Base-by-base conservation (phyloP, 2,888 invertebrate genomes). In the Macaria notata region DNA sequence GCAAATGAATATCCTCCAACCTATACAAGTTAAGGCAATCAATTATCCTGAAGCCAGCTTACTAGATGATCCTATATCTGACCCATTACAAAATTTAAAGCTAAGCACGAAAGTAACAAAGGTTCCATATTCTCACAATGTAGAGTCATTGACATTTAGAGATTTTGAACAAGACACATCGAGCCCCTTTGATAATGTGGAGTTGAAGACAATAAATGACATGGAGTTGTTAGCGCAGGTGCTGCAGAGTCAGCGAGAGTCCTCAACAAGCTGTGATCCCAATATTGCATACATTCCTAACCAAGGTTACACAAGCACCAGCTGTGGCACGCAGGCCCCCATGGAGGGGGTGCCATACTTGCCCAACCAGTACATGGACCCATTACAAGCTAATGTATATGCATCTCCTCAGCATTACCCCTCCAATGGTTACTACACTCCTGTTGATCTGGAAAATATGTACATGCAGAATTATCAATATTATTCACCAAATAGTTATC, bases 121-220 rank as follows among this genome's bases (percentile, higher is more conserved):
- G 66, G 71, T 83, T 42, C 75, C 81, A 43, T 84, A 84, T 46
- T 82, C 80, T 64, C 76, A 71, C 55, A 90, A 91, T 67, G 78
- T 91, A 62, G 90, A 92, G 39, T 84, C 80, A 48, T 70, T 92
- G 62, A 92, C 91, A 30, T 90, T 93, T 76, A 95, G 95, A 63
- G 98, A 98, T 83, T 98, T 98, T 90, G 98, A 98, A 84, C 94
- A 96, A 78, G 97, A 97, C 78, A 97, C 96, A 49, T 96, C 97
- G 53, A 97, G 97, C 81, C 98, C 98, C 0, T 98, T 98, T 87
- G 98, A 98, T 88, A 97, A 96, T 87, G 95, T 97, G 85, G 98
- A 97, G 86, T 83, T 98, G 52, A 97, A 98, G 85, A 96, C 97
- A 44, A 95, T 98, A 59, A 98, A 98, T 87, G 98, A 98, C 77